These are phyloP conservation scores for Prinia subflava DNA, from an alignment of 2,113 vertebrate species.

Conservation along the genomic window DNA sequence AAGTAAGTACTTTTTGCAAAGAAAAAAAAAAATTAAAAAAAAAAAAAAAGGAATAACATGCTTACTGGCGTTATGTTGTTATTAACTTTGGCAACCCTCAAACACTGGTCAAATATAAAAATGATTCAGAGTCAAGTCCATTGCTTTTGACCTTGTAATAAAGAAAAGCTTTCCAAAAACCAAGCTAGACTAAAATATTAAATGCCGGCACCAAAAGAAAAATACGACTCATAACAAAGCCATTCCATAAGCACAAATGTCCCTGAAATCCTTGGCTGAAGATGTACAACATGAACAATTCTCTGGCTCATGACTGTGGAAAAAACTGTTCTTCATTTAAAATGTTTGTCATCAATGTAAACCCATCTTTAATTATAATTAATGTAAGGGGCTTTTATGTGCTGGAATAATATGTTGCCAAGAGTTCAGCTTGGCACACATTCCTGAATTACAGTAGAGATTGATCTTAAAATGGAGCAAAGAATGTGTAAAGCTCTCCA, in stretches of 20 bases:
- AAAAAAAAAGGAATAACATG: neutral
- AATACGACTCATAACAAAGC: neutral
- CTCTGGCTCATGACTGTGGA: constrained; percentile 17
- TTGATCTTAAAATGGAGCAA: constrained; percentile 1
- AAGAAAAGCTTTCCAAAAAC: constrained; percentile 21
- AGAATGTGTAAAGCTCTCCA: neutral
- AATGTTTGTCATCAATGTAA: constrained; percentile 48
- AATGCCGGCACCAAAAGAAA: constrained; percentile 10
- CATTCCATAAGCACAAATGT: constrained; percentile 28
- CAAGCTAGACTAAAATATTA: constrained; percentile 32
- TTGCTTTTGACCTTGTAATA: constrained; percentile 44
- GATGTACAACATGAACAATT: constrained; percentile 21
- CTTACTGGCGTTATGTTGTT: neutral
- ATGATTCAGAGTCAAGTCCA: neutral
- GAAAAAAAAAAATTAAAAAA: constrained; percentile 18
- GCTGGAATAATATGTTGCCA: neutral
- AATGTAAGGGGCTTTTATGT: constrained; percentile 7
- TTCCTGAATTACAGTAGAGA: neutral
- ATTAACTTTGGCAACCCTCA: neutral
- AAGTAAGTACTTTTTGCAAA: neutral
- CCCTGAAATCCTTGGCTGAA: constrained; percentile 48
- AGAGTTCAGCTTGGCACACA: neutral
- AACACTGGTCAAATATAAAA: constrained; percentile 2
- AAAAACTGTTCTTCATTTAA: constrained; percentile 32
- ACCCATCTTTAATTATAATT: constrained; percentile 38